These are phyloP conservation scores for Ancistrus triradiatus DNA, from an alignment of 2,113 vertebrate species.

Conservation along the genomic window DNA sequence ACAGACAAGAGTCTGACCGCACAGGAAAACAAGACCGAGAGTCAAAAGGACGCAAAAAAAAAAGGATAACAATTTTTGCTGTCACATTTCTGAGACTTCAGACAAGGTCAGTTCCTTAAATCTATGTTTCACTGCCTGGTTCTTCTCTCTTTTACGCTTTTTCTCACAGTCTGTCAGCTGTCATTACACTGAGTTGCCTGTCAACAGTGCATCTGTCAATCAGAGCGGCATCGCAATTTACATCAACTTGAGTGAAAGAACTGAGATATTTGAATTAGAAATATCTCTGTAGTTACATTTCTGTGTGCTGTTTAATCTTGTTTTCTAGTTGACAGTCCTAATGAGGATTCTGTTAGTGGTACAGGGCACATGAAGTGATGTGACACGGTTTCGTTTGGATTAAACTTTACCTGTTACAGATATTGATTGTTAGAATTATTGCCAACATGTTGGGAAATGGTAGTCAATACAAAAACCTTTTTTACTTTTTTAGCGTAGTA, in stretches of 20 bases:
- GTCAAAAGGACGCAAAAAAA: constrained; percentile 29
- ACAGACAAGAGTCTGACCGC: constrained; percentile 32
- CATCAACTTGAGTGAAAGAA: constrained; percentile 20
- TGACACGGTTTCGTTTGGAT: not conserved
- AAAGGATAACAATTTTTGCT: constrained; percentile 37
- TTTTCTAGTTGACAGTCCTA: no score
- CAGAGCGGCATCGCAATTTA: not conserved
- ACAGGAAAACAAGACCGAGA: constrained; percentile 42
- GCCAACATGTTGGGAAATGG: no score
- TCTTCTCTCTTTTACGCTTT: not conserved
- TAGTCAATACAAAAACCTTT: no score
- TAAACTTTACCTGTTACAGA: not conserved
- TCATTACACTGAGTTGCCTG: constrained; percentile 25
- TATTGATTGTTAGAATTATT: no score
- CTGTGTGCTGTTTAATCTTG: no score
- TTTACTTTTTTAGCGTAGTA: no score
- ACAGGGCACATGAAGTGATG: no score
- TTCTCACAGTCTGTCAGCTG: constrained; percentile 26
- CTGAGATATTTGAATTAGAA: not conserved
- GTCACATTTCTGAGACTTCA: constrained; percentile 34
- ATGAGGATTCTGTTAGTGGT: no score
- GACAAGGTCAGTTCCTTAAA: constrained; percentile 36
- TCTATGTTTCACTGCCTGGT: not conserved
- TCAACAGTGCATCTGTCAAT: not conserved
- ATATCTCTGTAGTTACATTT: no score